Evolutionary conservation across 2,113 vertebrate species (phyloP).

Genomic region (Arenaria interpres): DNA sequence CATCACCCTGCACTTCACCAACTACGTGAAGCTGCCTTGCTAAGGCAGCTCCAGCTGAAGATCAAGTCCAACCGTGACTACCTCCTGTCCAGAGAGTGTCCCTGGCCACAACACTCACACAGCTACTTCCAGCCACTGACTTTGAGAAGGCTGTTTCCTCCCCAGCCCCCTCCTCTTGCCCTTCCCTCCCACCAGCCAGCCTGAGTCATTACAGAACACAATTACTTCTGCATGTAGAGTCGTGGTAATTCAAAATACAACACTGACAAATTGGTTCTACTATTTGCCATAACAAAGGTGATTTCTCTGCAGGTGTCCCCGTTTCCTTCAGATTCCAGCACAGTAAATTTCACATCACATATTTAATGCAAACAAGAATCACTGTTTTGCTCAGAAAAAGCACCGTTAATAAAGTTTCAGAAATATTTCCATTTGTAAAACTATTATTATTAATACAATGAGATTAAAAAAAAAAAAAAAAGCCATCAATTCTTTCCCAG

Average conservation of each 20-base stretch:
- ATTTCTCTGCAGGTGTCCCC: not conserved
- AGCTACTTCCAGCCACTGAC: accelerated
- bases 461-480: not conserved
- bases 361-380: not conserved
- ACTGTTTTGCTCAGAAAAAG: not conserved
- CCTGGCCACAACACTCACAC: not conserved
- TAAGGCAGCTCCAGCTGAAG: not conserved
- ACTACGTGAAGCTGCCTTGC: accelerated
- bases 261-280: slow-evolving; percentile 28
- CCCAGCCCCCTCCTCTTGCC: not conserved
- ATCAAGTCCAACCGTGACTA: accelerated
- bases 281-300: slow-evolving; percentile 1
- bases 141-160: not conserved
- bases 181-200: not conserved
- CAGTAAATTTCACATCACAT: slow-evolving; percentile 36
- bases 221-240: slow-evolving; percentile 41
- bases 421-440: not conserved
- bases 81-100: accelerated
- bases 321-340: not conserved
- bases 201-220: not conserved
- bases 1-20: accelerated
- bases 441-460: not conserved
- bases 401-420: not conserved
- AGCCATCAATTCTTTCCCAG: not conserved
- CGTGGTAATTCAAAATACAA: slow-evolving; percentile 27